Evolutionary conservation across 1,140 invertebrate genomes (phyloP), one percentile per base, ranked within the genome.

Genomic region (Pollicipes pollicipes): DNA sequence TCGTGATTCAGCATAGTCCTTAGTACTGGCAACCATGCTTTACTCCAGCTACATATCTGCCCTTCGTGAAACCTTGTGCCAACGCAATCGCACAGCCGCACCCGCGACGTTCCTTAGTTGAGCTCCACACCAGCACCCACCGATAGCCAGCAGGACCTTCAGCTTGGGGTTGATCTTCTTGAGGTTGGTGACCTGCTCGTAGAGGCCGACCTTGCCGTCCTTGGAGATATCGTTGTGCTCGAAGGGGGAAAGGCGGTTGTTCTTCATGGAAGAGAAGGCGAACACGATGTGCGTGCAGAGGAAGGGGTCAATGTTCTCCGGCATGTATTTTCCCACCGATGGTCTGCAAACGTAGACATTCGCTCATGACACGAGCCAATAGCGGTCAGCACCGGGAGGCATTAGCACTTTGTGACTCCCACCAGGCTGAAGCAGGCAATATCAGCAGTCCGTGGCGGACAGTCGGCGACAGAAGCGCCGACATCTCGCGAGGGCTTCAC

Each of bases 281-380:
- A 94, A 97, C 75, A 97, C 93, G 75, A 97, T 84, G 81, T 97
- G 95, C 0, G 95, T 97, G 80, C 95, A 98, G 8, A 97, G 84
- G 79, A 94, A 89, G 1, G 94, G 91, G 71, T 94, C 88, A 73
- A 97, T 96, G 79, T 98, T 91, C 82, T 97, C 95, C 0, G 95
- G 95, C 37, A 87, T 78, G 81, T 94, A 97, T 82, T 97, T 97
- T 35, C 92, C 95, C 71, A 90, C 82, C 78, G 95, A 96, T 0
- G 88, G 88, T 70, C 95, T 83, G 78, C 17, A 21, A 58, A 21
- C 17, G 45, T 3, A 58, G 24, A 58, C 13, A 2, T 58, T 2
- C 13, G 35, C 35, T n/a, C n/a, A n/a, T n/a, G n/a, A n/a, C n/a
- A n/a, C n/a, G n/a, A n/a, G n/a, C n/a, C n/a, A n/a, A n/a, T n/a